These are phyloP conservation scores for Trichosurus vulpecula DNA, from an alignment of 2,797 vertebrate genomes.

Conservation along the genomic window DNA sequence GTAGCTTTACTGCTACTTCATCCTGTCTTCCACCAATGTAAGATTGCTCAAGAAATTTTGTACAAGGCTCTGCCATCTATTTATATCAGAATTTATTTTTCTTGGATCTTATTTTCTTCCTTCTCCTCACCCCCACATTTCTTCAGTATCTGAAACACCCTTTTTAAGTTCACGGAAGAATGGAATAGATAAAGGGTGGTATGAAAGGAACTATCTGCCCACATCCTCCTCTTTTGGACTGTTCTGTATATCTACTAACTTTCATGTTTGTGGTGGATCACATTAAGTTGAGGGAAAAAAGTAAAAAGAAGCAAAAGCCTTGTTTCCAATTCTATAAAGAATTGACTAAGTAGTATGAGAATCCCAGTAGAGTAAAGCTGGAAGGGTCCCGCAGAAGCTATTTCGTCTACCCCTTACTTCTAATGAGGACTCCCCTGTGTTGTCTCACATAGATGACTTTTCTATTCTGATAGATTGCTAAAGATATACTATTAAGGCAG, in stretches of 20 bases:
- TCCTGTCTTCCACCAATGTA: neutral
- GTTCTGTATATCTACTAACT: neutral
- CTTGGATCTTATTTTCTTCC: slow-evolving; percentile 39
- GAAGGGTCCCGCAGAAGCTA: neutral
- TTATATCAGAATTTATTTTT: slow-evolving; percentile 48
- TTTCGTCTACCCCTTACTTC: neutral
- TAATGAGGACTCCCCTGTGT: neutral
- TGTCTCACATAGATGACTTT: neutral
- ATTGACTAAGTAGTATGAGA: neutral
- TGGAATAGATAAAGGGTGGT: slow-evolving; percentile 52
- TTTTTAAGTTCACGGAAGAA: slow-evolving; percentile 3
- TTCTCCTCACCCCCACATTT: slow-evolving; percentile 47
- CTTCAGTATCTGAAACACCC: neutral
- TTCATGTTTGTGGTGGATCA: neutral
- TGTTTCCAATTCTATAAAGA: neutral
- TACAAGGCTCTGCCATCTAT: neutral
- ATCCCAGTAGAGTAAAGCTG: neutral
- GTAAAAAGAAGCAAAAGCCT: neutral
- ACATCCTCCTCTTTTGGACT: slow-evolving; percentile 23
- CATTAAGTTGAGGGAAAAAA: neutral
- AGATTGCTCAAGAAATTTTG: neutral
- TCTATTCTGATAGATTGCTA: neutral
- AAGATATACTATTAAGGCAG: neutral
- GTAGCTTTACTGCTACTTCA: slow-evolving; percentile 11
- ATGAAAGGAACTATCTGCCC: slow-evolving; percentile 39